Percentiles rank a stretch among this genome's conserved stretches.
Evolutionary conservation across 2,113 vertebrate species (phyloP).

Genomic region (Zosterops lateralis): DNA sequence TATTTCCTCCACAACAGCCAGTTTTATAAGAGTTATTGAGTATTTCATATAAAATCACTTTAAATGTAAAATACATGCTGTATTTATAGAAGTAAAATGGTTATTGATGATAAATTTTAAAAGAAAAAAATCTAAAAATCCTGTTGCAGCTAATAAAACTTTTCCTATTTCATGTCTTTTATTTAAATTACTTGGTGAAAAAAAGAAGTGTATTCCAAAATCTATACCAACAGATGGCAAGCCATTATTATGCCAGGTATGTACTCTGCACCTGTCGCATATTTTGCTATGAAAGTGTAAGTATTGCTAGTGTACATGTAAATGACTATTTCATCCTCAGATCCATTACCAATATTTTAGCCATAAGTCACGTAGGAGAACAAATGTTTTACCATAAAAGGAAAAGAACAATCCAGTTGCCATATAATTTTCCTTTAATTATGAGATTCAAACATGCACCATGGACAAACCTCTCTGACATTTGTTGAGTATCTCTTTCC

Average conservation of each 20-base stretch:
- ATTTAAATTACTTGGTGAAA: background rate
- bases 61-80: background rate
- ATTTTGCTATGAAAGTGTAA: background rate
- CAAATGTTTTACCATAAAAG: background rate
- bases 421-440: background rate
- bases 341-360: background rate
- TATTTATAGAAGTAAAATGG: background rate
- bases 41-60: background rate
- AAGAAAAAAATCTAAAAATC: background rate
- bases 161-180: background rate
- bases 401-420: background rate
- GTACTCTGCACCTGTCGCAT: background rate
- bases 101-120: background rate
- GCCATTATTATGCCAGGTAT: background rate
- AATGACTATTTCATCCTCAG: background rate
- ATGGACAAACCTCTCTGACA: background rate
- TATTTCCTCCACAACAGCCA: background rate
- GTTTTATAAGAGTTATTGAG: background rate
- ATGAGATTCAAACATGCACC: rapidly evolving
- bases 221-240: constrained; percentile 5
- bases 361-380: background rate
- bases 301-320: background rate
- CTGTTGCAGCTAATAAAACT: background rate
- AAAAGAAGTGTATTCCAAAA: background rate
- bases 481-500: background rate